Conservation (phyloP, 2,797 vertebrate genomes). For the Falco cherrug region DNA sequence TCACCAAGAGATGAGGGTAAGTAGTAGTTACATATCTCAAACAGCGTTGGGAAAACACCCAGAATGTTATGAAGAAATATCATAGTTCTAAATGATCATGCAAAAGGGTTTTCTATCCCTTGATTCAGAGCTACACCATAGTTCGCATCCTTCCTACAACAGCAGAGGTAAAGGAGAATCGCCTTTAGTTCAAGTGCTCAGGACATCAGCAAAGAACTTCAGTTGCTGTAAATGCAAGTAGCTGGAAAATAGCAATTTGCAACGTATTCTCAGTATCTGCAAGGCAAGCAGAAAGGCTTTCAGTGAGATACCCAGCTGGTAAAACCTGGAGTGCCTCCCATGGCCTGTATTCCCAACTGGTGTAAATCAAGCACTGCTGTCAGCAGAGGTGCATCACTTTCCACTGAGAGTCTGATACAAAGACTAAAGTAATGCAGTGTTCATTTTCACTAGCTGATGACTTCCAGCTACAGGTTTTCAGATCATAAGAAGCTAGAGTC, state of each 20-base stretch:
- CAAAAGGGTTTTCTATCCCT: neutral
- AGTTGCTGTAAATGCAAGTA: neutral
- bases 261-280: neutral
- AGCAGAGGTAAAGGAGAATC: neutral
- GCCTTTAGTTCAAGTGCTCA: neutral
- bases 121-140: neutral
- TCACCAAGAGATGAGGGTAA: neutral
- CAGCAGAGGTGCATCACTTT: neutral
- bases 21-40: neutral
- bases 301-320: neutral
- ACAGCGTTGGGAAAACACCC: neutral
- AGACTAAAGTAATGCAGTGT: neutral
- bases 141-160: neutral
- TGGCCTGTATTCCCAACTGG: neutral
- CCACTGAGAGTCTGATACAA: neutral
- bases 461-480: neutral
- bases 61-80: neutral
- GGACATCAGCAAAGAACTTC: neutral
- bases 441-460: neutral
- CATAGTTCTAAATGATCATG: neutral
- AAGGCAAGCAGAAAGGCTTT: neutral
- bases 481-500: neutral
- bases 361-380: neutral
- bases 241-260: neutral
- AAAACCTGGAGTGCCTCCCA: neutral